Base-by-base conservation (phyloP, 1,140 invertebrate genomes). In the Dendrolimus kikuchii region DNA sequence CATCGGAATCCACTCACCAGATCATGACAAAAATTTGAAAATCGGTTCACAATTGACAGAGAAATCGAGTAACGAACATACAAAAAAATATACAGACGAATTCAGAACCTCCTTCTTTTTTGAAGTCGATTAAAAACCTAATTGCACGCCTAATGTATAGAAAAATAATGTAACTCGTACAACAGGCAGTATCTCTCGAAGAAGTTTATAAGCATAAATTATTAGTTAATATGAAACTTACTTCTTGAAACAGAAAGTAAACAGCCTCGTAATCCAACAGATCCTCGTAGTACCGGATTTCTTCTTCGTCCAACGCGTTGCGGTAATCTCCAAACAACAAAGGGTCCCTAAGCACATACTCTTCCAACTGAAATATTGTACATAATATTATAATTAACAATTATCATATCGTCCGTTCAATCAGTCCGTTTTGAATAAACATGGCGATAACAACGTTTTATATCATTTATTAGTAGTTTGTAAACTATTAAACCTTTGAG, bases 251-350 rank as follows among this genome's bases (percentile, higher is more conserved):
- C 4, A 97, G 81, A 60, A 90, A 93, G 71, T 92, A 95, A 5
- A 95, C 91, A 0, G 95, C 94, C 59, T 95, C 92, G 71, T 96
- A 98, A 77, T 98, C 95, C 2, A 96, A 81, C 2, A 98, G 83
- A 83, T 98, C 96, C 81, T 98, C 96, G 70, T 98, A 98, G 55
- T 92, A 90, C 58, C 95, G 86, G 0, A 91, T 83, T 71, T 95
- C 94, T 0, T 90, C 90, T 66, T 95, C 93, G 49, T 93, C 93
- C 6, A 93, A 84, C 0, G 95, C 94, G 66, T 96, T 97, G 40
- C 95, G 88, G 53, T 93, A 97, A 71, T 98, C 96, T 1, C 96
- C 96, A 78, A 94, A 98, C 0, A 98, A 86, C 41, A 96, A 64
- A 0, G 96, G 96, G 87, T 97, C 92, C 43, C 93, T 88, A 51